Base-by-base conservation (phyloP, 1,140 invertebrate species). In the Drosophila sulfurigaster region DNA sequence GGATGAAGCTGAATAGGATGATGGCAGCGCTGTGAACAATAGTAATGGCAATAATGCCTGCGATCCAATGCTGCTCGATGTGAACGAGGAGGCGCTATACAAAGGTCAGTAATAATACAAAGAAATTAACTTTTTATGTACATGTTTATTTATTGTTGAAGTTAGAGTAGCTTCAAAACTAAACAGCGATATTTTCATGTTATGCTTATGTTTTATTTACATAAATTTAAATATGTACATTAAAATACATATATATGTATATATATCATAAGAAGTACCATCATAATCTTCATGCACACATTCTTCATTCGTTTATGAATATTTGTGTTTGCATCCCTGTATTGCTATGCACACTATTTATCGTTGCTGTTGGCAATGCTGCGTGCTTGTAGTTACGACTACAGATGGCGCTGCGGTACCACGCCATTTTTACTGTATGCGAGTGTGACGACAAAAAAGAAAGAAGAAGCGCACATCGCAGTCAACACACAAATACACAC, bases 1-100 rank as follows among this genome's bases (percentile, higher is more conserved):
- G 76, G 95, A 95, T 78, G 95, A 93, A 30, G 90, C 71, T 25
- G 92, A 92, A 6, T 60, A 25, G n/a, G 81, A 89, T 2, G 91
- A 92, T 0, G 68, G 63, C 5, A 83, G 73, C 41, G 6, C 64
- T 3, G 16, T 48, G 0, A 68, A 41, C 13, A 72, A 75, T 64
- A 79, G 54, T 8, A 82, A 82, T 59, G 80, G 77, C 6, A 75
- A 16, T 16, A 51, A 43, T 5, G 60, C 80, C 32, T 92, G 82
- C 67, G 91, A 92, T 8, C 77, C 81, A 1, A 64, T 49, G n/a
- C 62, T 92, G 8, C 75, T 77, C 15, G 91, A 91, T 0, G 59
- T 75, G 16, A 89, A 92, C 72, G 91, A 92, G 75, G 78, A 83
- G 16, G 52, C 64, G 3, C 41, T 92, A 5, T 92, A 92, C 56